Conservation (phyloP, 1,140 invertebrate species). For the Drosophila repletoides region DNA sequence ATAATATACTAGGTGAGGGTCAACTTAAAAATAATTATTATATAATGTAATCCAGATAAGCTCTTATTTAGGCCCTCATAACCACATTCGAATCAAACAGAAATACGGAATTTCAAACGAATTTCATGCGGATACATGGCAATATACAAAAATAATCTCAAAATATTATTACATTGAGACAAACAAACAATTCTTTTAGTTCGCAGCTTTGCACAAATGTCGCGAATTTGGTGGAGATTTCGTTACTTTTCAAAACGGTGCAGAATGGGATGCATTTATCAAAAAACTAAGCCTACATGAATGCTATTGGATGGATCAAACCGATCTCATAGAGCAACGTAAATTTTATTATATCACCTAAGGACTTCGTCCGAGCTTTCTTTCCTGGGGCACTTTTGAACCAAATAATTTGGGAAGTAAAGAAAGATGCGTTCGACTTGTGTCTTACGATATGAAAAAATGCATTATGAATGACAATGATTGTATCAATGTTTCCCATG, state of each 20-base stretch:
- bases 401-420: constrained; percentile 7
- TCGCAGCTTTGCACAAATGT: constrained; percentile 10
- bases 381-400: not conserved
- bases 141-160: not conserved
- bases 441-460: accelerated
- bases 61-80: not conserved
- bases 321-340: not conserved
- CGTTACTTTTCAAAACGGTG: not conserved
- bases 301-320: constrained; percentile 18
- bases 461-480: constrained; percentile 13
- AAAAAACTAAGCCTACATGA: not conserved
- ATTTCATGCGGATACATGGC: not conserved
- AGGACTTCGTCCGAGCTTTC: not conserved
- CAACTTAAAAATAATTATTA: not conserved
- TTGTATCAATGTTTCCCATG: not conserved
- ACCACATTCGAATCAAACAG: not conserved
- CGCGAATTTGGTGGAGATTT: constrained; percentile 11
- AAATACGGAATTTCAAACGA: not conserved
- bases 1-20: not conserved
- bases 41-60: no score
- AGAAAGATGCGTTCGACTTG: constrained; percentile 10
- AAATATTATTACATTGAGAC: constrained; percentile 35
- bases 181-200: not conserved
- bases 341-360: not conserved
- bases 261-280: not conserved